Evolutionary conservation across 2,888 invertebrate species (phyloP).

Genomic region (Congeria kusceri): DNA sequence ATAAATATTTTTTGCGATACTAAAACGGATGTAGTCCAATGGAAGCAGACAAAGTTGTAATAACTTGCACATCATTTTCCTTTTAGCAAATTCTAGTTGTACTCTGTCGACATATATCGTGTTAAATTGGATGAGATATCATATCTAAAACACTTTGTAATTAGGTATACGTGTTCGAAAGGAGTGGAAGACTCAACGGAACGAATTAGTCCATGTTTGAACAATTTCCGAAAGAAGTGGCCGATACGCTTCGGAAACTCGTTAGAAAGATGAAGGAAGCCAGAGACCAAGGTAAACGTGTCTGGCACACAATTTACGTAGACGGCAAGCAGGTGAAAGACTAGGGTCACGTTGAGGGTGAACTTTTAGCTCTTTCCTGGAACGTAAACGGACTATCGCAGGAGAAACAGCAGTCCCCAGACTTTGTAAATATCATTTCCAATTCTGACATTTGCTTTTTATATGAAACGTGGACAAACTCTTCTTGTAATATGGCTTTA

Average conservation of each 20-base stretch:
- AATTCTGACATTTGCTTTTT: conserved; percentile 31
- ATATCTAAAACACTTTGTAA: too few species aligned
- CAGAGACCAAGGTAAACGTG: conserved; percentile 15
- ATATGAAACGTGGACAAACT: conserved; percentile 19
- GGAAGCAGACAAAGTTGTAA: too few species aligned
- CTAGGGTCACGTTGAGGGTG: conserved; percentile 31
- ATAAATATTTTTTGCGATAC: too few species aligned
- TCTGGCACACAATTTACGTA: conserved; percentile 26
- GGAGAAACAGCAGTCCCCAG: background rate
- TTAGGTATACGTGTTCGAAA: too few species aligned
- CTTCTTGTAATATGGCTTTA: conserved; percentile 9
- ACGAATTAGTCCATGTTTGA: conserved; percentile 19
- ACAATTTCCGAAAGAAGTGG: conserved; percentile 22
- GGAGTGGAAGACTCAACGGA: too few species aligned
- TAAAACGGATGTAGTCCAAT: too few species aligned
- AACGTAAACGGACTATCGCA: conserved; percentile 25
- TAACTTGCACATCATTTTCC: too few species aligned
- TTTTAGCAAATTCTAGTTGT: too few species aligned
- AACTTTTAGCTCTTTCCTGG: conserved; percentile 11
- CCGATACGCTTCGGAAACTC: conserved; percentile 3
- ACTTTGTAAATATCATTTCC: conserved; percentile 19
- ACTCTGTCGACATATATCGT: too few species aligned
- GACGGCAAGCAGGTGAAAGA: conserved; percentile 13
- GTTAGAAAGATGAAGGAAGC: conserved; percentile 15
- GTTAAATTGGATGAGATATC: too few species aligned